Conservation (phyloP, 2,888 invertebrate genomes). For the Diaphora mendica region DNA sequence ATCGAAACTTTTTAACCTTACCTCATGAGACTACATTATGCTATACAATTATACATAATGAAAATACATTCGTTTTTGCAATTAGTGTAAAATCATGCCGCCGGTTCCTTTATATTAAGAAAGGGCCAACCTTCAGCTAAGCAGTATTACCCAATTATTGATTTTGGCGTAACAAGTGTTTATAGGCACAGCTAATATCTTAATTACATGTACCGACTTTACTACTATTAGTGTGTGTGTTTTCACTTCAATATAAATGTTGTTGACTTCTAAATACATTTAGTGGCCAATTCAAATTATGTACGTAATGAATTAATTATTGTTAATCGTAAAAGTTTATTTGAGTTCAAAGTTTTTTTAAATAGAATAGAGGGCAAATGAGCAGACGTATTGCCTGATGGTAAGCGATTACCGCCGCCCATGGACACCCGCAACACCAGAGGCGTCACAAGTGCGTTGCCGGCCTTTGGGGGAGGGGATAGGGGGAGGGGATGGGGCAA, state of each 20-base stretch:
- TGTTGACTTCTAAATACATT: neutral
- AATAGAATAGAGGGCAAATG: too few relatives aligned
- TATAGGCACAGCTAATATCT: neutral
- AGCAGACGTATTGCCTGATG: too few relatives aligned
- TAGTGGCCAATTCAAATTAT: neutral
- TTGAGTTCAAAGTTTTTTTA: too few relatives aligned
- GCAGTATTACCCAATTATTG: neutral
- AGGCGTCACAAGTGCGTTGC: too few relatives aligned
- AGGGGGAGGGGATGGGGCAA: too few relatives aligned
- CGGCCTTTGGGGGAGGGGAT: too few relatives aligned
- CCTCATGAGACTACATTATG: neutral
- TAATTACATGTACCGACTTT: neutral
- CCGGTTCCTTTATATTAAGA: neutral
- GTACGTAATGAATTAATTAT: neutral
- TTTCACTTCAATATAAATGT: neutral
- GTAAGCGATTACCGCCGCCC: too few relatives aligned
- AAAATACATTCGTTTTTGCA: neutral
- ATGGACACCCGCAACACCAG: too few relatives aligned
- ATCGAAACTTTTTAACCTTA: neutral
- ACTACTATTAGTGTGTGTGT: neutral
- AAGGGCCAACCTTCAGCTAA: neutral
- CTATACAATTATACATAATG: neutral
- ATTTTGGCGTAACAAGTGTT: slow-evolving; percentile 2
- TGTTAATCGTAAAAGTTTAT: neutral
- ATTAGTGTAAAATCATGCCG: neutral